Percentiles rank a stretch among this genome's conserved stretches.
Conservation (phyloP, 2,797 vertebrate species). For the Ataeniobius toweri region DNA sequence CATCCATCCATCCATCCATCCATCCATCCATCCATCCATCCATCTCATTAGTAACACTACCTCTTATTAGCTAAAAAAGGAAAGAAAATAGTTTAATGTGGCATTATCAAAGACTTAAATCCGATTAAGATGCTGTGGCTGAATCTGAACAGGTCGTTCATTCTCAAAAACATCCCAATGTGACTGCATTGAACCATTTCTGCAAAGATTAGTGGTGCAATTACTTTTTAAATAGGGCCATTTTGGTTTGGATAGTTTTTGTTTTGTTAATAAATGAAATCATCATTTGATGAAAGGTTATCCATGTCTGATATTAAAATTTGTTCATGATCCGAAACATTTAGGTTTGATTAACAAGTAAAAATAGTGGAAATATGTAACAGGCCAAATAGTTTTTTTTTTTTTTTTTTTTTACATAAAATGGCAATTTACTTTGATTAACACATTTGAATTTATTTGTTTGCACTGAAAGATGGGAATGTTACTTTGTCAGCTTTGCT, state of each 20-base stretch:
- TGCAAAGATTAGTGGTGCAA: background rate
- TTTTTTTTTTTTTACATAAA: background rate
- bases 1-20: background rate
- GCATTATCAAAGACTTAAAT: background rate
- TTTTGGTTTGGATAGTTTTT: too few relatives aligned
- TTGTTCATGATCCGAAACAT: background rate
- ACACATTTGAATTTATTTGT: constrained; percentile 11
- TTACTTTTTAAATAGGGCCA: background rate
- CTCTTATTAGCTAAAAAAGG: background rate
- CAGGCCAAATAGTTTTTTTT: background rate
- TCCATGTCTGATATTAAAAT: background rate
- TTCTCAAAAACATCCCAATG: background rate
- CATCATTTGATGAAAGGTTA: background rate
- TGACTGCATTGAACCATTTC: background rate
- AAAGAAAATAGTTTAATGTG: background rate
- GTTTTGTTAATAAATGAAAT: background rate
- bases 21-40: background rate
- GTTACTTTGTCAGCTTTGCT: constrained; percentile 19
- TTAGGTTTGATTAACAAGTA: background rate
- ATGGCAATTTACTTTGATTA: background rate
- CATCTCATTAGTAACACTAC: background rate
- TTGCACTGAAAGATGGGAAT: constrained; percentile 10
- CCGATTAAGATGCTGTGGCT: background rate
- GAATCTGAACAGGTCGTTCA: background rate
- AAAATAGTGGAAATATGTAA: background rate